These are phyloP conservation scores for Tyrophagus putrescentiae DNA, from an alignment of 1,140 invertebrate genomes.

Conservation along the genomic window DNA sequence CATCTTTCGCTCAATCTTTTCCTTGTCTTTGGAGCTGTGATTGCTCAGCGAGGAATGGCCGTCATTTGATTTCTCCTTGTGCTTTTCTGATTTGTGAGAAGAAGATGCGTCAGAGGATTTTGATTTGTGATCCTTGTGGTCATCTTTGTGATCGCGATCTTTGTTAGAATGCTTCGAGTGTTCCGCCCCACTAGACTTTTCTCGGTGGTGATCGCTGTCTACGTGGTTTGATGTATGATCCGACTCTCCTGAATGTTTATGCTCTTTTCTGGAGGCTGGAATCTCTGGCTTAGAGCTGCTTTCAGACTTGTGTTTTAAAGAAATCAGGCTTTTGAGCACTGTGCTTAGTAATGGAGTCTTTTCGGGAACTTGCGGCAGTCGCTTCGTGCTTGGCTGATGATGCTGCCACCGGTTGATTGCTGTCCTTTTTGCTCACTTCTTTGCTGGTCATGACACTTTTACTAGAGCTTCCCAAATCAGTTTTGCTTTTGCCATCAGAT, in stretches of 20 bases:
- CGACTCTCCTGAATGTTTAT: neutral
- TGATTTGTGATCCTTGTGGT: neutral
- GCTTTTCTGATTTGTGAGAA: neutral
- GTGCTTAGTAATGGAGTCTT: neutral
- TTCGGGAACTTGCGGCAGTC: neutral
- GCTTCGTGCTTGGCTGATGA: neutral
- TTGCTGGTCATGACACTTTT: slow-evolving; percentile 3
- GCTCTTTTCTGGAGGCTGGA: neutral
- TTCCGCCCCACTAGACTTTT: neutral
- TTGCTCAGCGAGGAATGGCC: neutral
- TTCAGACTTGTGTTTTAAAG: neutral
- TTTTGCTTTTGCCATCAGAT: slow-evolving; percentile 14
- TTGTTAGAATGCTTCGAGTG: neutral
- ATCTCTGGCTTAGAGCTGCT: neutral
- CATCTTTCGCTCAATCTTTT: slow-evolving; percentile 13
- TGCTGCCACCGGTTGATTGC: neutral
- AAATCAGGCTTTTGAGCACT: neutral
- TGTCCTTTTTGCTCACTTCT: neutral
- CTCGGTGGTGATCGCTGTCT: neutral
- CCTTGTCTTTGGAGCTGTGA: neutral
- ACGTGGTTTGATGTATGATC: neutral
- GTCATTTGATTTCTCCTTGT: neutral
- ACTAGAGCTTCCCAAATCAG: neutral
- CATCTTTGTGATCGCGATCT: neutral
- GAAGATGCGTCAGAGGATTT: neutral